phyloP scores from a whole-genome alignment of 2,888 invertebrate genomes.

The Physocephala rufipes region DNA sequence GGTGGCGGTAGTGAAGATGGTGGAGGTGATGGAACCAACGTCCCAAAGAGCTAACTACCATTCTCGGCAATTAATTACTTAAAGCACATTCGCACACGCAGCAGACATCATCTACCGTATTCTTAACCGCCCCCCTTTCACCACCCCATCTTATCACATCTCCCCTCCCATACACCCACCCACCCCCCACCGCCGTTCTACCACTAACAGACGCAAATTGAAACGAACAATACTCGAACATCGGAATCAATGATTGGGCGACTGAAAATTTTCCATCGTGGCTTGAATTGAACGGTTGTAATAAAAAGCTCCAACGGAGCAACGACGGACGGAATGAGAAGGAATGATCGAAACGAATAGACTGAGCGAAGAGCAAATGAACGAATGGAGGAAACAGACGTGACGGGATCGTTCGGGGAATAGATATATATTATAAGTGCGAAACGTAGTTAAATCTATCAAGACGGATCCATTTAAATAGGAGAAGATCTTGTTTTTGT shows the following conservation, averaged over 20 bases:
- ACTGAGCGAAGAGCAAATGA: background rate
- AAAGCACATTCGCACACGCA: background rate
- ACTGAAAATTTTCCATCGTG: background rate
- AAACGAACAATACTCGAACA: no score
- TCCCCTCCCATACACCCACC: background rate
- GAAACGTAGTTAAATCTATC: constrained; percentile 1
- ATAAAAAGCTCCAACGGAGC: background rate
- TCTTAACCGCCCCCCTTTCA: no score
- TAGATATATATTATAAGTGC: background rate
- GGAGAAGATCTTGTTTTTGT: background rate
- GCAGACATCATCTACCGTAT: no score
- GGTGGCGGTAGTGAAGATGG: no score
- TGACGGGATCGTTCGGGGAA: no score
- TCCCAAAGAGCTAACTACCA: background rate
- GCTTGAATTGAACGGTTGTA: background rate
- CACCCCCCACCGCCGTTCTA: no score
- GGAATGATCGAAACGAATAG: no score
- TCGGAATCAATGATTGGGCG: background rate
- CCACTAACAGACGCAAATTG: no score
- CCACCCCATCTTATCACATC: no score
- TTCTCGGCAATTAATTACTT: constrained; percentile 18
- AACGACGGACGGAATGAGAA: background rate
- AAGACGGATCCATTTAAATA: constrained; percentile 20
- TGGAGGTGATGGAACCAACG: no score
- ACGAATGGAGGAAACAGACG: background rate